Conservation (phyloP, 2,797 vertebrate species). For the Leuciscus waleckii region DNA sequence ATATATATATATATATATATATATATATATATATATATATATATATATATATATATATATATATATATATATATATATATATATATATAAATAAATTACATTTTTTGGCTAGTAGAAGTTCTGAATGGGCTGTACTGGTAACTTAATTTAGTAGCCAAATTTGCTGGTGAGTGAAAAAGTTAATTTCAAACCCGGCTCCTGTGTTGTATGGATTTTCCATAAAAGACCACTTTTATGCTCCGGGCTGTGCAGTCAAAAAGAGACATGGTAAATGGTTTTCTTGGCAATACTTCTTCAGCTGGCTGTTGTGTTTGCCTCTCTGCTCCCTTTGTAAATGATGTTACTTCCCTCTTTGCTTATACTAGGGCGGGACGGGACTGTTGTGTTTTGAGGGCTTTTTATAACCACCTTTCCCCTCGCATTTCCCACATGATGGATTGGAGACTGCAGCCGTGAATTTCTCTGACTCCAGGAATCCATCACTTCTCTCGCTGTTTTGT, state of each 20-base stretch:
- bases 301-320: slow-evolving; percentile 19
- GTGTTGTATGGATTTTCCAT: slow-evolving; percentile 51
- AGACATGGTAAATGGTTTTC: slow-evolving; percentile 50
- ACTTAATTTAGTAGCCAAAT: too few relatives aligned
- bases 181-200: not conserved
- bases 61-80: too few relatives aligned
- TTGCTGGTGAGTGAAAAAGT: too few relatives aligned
- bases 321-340: slow-evolving; percentile 49
- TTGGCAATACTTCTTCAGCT: slow-evolving; percentile 37
- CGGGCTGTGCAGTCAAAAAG: slow-evolving; percentile 32
- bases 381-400: slow-evolving; percentile 51
- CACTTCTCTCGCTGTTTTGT: not conserved
- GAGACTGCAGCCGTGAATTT: slow-evolving; percentile 10
- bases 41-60: too few relatives aligned
- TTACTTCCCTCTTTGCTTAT: slow-evolving; percentile 43
- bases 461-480: slow-evolving; percentile 22
- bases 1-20: too few relatives aligned
- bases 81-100: too few relatives aligned
- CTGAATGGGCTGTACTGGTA: too few relatives aligned
- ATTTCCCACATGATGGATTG: slow-evolving; percentile 47
- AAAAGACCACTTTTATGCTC: slow-evolving; percentile 44
- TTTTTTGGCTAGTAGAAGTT: too few relatives aligned
- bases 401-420: slow-evolving; percentile 43
- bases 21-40: too few relatives aligned
- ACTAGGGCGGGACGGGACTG: slow-evolving; percentile 31